Percentiles rank a stretch among this genome's conserved stretches.
phyloP scores from a whole-genome alignment of 1,140 invertebrate species.

The Microplitis demolitor region DNA sequence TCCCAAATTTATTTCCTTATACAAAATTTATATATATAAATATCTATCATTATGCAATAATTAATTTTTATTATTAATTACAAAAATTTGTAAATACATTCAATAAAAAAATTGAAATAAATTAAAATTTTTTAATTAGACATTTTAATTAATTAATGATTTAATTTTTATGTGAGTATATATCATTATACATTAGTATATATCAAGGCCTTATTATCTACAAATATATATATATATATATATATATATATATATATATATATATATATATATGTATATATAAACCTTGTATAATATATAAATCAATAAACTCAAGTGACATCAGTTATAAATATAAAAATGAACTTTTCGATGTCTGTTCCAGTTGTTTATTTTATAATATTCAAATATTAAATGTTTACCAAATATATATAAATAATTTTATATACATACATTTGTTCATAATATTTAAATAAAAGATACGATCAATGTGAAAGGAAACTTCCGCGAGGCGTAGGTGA shows the following conservation, averaged over 20 bases:
- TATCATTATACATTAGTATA: not conserved
- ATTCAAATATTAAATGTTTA: not conserved
- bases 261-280: not conserved
- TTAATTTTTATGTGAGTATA: not conserved
- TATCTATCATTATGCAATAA: not conserved
- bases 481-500: constrained; percentile 11
- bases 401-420: not conserved
- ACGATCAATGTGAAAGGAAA: constrained; percentile 17
- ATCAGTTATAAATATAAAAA: not conserved
- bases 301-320: constrained; percentile 2
- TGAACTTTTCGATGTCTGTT: too few species aligned
- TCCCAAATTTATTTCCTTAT: constrained; percentile 10
- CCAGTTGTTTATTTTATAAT: too few species aligned
- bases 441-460: not conserved
- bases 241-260: too few species aligned
- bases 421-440: not conserved
- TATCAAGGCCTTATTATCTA: not conserved
- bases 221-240: too few species aligned
- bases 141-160: not conserved
- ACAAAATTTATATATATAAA: not conserved
- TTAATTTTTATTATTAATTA: not conserved
- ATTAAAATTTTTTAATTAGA: not conserved
- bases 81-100: not conserved
- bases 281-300: not conserved
- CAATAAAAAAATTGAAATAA: not conserved